Evolutionary conservation across 2,113 vertebrate species (phyloP).

Genomic region (Halcyon senegalensis): DNA sequence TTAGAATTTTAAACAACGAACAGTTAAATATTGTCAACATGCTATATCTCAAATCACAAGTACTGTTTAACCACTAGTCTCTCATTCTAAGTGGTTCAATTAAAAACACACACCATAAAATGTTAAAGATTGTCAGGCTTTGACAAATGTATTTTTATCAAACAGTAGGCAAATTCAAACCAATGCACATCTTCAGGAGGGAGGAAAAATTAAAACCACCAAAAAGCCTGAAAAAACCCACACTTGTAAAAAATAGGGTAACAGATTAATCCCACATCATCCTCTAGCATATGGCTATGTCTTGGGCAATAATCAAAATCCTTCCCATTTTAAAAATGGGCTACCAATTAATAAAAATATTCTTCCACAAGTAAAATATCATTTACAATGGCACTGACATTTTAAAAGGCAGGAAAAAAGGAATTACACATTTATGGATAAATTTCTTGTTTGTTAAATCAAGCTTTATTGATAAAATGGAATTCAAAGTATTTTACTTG

Average conservation of each 20-base stretch:
- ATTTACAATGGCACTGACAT: conserved; percentile 74
- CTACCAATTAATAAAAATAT: conserved; percentile 74
- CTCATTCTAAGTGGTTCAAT: conserved; percentile 71
- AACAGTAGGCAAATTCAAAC: conserved; percentile 77
- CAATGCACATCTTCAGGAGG: conserved; percentile 69
- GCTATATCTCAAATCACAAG: conserved; percentile 81
- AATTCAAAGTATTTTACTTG: conserved; percentile 81
- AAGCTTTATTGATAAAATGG: conserved; percentile 89
- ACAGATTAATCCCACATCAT: conserved; percentile 59
- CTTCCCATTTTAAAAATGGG: conserved; percentile 76
- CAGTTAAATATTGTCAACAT: conserved; percentile 80
- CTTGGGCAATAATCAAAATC: conserved; percentile 67
- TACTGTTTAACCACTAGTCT: conserved; percentile 78
- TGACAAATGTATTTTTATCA: conserved; percentile 78
- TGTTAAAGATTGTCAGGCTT: conserved; percentile 77
- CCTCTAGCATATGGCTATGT: conserved; percentile 63
- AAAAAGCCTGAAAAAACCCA: conserved; percentile 69
- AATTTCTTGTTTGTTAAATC: conserved; percentile 83
- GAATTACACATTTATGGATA: conserved; percentile 82
- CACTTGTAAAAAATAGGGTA: conserved; percentile 62
- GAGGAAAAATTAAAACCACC: background rate
- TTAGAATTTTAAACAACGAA: conserved; percentile 76
- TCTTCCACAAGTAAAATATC: conserved; percentile 73
- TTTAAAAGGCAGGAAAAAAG: conserved; percentile 71
- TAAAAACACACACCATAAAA: conserved; percentile 74